Conservation (phyloP, 2,888 invertebrate genomes). For the Ischnus inquisitorius region DNA sequence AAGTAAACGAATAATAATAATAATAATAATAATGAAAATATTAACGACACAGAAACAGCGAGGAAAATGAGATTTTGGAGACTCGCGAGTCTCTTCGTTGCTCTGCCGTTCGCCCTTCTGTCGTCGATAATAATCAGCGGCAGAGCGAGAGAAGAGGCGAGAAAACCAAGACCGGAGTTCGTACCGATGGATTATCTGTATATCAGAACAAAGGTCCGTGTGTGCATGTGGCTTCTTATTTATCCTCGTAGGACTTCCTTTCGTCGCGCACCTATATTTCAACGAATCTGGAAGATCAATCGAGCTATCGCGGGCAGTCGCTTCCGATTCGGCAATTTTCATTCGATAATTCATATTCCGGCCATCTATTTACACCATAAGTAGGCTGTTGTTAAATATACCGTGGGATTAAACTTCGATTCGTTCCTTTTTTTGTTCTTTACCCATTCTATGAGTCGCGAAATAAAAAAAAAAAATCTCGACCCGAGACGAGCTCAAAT, state of each 20-base stretch:
- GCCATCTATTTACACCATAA: no score
- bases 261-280: neutral
- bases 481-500: no score
- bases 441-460: no score
- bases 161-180: conserved; percentile 74
- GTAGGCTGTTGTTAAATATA: no score
- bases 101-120: conserved; percentile 69
- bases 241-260: conserved; percentile 12
- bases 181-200: conserved; percentile 74
- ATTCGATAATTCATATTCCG: neutral
- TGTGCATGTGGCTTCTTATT: conserved; percentile 57
- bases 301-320: neutral
- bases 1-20: no score
- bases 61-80: conserved; percentile 67
- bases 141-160: conserved; percentile 53
- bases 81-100: conserved; percentile 56
- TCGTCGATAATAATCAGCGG: conserved; percentile 50
- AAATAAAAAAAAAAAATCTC: no score
- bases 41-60: neutral
- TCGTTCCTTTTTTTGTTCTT: no score
- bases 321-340: neutral
- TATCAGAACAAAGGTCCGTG: conserved; percentile 71
- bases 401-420: no score
- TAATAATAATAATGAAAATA: no score
- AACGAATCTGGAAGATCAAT: neutral